phyloP scores from a whole-genome alignment of 2,113 vertebrate species.

The Brienomyrus longianalis region DNA sequence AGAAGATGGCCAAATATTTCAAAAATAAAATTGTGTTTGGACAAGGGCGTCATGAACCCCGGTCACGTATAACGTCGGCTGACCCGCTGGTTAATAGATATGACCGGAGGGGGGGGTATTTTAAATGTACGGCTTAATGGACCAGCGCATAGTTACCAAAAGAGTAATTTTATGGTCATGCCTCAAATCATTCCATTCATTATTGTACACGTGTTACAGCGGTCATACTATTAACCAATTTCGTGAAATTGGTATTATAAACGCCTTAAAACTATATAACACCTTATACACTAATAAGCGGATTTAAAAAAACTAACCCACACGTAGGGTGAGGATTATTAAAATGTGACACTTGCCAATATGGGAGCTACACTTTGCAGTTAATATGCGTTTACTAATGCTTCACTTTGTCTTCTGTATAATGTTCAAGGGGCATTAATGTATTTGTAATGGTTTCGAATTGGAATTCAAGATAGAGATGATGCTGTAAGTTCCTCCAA shows the following conservation, averaged over 20 bases:
- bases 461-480: neutral
- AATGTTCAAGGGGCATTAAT: neutral
- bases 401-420: neutral
- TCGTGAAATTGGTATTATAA: neutral
- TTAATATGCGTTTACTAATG: neutral
- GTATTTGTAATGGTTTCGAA: neutral
- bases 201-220: neutral
- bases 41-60: neutral
- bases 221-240: neutral
- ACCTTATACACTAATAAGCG: neutral
- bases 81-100: neutral
- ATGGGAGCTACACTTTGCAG: neutral
- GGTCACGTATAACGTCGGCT: neutral
- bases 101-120: neutral
- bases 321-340: too few relatives aligned
- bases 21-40: neutral
- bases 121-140: neutral
- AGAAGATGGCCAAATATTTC: neutral
- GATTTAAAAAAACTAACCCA: neutral
- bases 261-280: neutral
- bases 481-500: neutral
- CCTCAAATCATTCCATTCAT: neutral
- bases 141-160: neutral
- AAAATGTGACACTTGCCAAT: neutral
- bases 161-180: neutral